Evolutionary conservation across 1,140 invertebrate species (phyloP).

Genomic region (Trachelipus rathkii): DNA sequence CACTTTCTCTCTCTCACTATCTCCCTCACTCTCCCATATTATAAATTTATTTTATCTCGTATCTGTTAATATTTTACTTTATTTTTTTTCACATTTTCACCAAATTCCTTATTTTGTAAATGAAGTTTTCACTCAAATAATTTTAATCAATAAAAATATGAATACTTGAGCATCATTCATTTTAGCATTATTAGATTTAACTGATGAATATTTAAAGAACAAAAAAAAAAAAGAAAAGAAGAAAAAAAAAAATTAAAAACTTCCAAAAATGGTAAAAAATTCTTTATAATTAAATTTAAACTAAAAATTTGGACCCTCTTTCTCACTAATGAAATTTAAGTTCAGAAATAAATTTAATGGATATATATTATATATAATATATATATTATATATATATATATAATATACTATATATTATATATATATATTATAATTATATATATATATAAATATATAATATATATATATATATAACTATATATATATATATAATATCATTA

Average conservation of each 20-base stretch:
- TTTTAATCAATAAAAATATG: background rate
- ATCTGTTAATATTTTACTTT: too few relatives aligned
- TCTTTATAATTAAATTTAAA: background rate
- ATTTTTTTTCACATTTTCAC: too few relatives aligned
- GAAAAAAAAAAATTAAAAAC: too few relatives aligned
- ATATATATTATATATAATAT: background rate
- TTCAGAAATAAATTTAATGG: background rate
- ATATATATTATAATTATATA: background rate
- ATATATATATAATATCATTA: background rate
- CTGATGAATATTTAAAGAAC: background rate
- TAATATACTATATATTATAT: slow-evolving; percentile 13
- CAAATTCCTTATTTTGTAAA: too few relatives aligned
- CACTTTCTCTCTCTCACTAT: too few relatives aligned
- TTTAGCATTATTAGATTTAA: slow-evolving; percentile 10
- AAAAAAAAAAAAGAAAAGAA: too few relatives aligned
- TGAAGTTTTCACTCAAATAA: background rate
- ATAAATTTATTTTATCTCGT: too few relatives aligned
- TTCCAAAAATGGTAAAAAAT: background rate
- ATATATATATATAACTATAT: slow-evolving; percentile 5
- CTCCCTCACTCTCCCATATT: too few relatives aligned
- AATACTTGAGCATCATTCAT: background rate
- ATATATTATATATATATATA: slow-evolving; percentile 15
- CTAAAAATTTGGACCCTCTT: slow-evolving; percentile 8
- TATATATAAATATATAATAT: slow-evolving; percentile 11
- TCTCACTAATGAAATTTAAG: slow-evolving; percentile 11